phyloP scores from a whole-genome alignment of 2,797 vertebrate species.

The Salmo trutta region DNA sequence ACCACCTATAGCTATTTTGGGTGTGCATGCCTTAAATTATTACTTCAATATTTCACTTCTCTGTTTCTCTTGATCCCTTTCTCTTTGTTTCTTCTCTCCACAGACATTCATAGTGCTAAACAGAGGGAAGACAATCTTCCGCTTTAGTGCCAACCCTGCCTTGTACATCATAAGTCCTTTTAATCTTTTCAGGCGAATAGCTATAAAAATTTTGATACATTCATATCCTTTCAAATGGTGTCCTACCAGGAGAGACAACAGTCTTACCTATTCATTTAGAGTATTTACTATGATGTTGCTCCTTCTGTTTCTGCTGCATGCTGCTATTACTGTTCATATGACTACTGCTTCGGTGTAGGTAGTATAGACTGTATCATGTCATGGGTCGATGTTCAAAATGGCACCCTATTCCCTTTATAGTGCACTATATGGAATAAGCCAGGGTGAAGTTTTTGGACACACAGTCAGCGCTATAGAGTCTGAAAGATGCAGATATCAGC shows the following conservation, averaged over 20 bases:
- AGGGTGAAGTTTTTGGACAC: background rate
- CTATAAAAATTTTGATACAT: conserved; percentile 99
- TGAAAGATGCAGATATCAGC: background rate
- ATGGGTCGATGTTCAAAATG: background rate
- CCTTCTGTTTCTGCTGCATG: conserved; percentile 36
- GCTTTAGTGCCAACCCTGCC: conserved; percentile 99
- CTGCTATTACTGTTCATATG: conserved; percentile 39
- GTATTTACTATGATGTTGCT: conserved; percentile 60
- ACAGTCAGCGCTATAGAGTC: background rate
- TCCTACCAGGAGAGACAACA: conserved; percentile 52
- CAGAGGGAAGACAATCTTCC: conserved; percentile 99
- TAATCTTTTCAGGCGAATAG: conserved; percentile 95
- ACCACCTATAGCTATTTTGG: conserved; percentile 1
- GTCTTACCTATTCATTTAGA: conserved; percentile 54
- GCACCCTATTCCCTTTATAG: background rate
- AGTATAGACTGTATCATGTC: conserved; percentile 4
- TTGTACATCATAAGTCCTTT: conserved; percentile 99
- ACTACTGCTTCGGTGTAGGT: conserved; percentile 18
- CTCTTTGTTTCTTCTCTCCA: conserved; percentile 70
- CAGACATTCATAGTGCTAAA: conserved; percentile 99
- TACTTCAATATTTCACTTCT: conserved; percentile 27
- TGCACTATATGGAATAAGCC: background rate
- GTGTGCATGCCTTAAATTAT: background rate
- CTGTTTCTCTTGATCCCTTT: conserved; percentile 56
- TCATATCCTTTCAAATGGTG: conserved; percentile 93